Evolutionary conservation across 37 sponge, comb jelly and placozoan species (phyloP), one percentile per base, ranked within the genome.

Genomic region (Diacarnus erythraeanus): DNA sequence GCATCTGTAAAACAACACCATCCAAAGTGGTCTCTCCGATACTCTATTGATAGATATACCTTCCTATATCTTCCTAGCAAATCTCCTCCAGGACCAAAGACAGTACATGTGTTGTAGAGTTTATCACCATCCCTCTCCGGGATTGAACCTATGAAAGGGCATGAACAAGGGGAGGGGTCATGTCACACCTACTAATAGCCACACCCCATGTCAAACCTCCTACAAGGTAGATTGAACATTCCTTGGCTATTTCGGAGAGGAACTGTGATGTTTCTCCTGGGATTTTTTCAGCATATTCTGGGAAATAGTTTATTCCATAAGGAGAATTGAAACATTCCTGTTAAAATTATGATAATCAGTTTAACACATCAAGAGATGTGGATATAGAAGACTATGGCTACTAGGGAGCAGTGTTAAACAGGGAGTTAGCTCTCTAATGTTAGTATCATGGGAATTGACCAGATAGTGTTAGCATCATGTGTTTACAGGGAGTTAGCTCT

Each of bases 261-360:
- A 70, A 59, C 39, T 85, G 57, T 15, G 88, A 83, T 47, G 92
- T 74, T 9, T 74, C 72, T 57, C 90, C 86, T 36, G 99, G 97
- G 25, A 96, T 87, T 15, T 83, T 47, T 70, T 98, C 99, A 72
- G 94, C 90, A 78, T 98, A 98, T 9, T 83, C 87, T 27, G 85
- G 75, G 76, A 98, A 98, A 59, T 92, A 89, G 47, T 89, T 69
- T 18, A 85, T 91, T 0, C 97, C 97, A 72, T 98, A 98, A 0
- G 99, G 99, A 64, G 76, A 89, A 69, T 98, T 95, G 86, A 98
- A 98, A 59, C 99, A 98, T 57, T 98, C 99, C 95, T 94, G 77
- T 3, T 18, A 30, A 30, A 31, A 65, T 30, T 15, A 35, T 65
- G 10, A 47, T 47, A 6, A 47, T 12, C 6, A 47, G 10, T 47